Conservation (phyloP, 2,113 vertebrate genomes). For the Bostrychus sinensis region DNA sequence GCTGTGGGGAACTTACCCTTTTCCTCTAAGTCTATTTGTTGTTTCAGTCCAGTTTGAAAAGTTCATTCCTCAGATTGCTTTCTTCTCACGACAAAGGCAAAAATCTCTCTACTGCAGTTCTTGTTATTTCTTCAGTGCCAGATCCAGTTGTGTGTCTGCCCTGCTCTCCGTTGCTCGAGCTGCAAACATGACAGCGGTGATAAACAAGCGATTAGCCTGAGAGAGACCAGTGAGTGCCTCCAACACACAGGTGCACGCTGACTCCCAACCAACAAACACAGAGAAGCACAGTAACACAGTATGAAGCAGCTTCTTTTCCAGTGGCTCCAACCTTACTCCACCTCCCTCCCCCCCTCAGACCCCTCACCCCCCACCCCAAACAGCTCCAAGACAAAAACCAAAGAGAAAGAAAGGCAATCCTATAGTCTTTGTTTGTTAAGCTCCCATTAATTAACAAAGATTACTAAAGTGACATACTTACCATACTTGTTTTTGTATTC, state of each 20-base stretch:
- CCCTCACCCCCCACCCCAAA: slow-evolving; percentile 55
- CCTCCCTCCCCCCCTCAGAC: slow-evolving; percentile 64
- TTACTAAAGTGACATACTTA: too few species aligned
- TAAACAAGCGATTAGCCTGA: slow-evolving; percentile 52
- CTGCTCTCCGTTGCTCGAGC: slow-evolving; percentile 48
- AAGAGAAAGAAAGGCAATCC: slow-evolving; percentile 37
- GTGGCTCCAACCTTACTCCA: slow-evolving; percentile 69
- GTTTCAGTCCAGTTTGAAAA: slow-evolving; percentile 51
- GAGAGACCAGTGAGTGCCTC: slow-evolving; percentile 32
- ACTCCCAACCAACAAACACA: slow-evolving; percentile 49
- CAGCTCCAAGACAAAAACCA: slow-evolving; percentile 60
- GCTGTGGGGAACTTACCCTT: slow-evolving; percentile 57
- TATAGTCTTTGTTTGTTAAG: slow-evolving; percentile 34
- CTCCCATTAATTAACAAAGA: slow-evolving; percentile 14
- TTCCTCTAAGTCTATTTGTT: slow-evolving; percentile 37
- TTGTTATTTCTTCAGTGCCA: slow-evolving; percentile 48
- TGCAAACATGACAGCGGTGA: slow-evolving; percentile 55
- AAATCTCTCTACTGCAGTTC: slow-evolving; percentile 56
- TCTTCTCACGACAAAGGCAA: slow-evolving; percentile 66
- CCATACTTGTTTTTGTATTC: too few species aligned
- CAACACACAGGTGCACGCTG: slow-evolving; percentile 69
- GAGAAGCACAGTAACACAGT: slow-evolving; percentile 52
- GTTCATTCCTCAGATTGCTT: slow-evolving; percentile 57
- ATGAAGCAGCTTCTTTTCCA: slow-evolving; percentile 63
- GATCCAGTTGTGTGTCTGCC: slow-evolving; percentile 59